Evolutionary conservation across 2,113 vertebrate genomes (phyloP).

Genomic region (Chrysemys picta): DNA sequence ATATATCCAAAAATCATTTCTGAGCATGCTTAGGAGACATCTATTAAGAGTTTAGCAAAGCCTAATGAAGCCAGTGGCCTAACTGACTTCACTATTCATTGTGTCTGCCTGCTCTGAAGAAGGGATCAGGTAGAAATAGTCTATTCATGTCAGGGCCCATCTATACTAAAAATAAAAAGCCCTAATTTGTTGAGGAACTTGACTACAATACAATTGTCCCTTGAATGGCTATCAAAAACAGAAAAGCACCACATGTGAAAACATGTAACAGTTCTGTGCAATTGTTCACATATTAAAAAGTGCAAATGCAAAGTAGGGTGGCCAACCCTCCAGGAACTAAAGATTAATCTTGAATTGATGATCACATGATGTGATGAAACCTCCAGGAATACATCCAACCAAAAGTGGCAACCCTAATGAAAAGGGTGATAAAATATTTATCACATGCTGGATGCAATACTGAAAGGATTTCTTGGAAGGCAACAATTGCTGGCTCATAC

Average conservation of each 20-base stretch:
- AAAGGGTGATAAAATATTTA: not conserved
- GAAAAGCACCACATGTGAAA: not conserved
- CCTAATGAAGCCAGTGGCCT: not conserved
- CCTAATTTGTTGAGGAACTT: not conserved
- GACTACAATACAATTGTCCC: not conserved
- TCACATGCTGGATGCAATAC: not conserved
- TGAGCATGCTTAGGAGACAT: not conserved
- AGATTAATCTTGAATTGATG: too few species aligned
- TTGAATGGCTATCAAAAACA: not conserved
- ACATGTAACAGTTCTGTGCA: not conserved
- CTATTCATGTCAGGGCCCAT: not conserved
- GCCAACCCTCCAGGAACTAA: too few species aligned
- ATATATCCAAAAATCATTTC: not conserved
- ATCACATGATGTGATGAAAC: too few species aligned
- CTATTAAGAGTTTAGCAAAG: not conserved
- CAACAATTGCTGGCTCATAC: not conserved
- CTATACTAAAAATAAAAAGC: not conserved
- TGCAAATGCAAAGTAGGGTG: not conserved
- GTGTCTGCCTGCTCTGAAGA: not conserved
- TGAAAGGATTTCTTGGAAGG: not conserved
- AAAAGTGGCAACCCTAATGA: too few species aligned
- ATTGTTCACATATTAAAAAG: not conserved
- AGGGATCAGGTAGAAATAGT: not conserved
- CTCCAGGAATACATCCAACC: too few species aligned
- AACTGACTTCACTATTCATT: not conserved